Evolutionary conservation across 2,888 invertebrate species (phyloP), one percentile per base, ranked within the genome.

Genomic region (Pammene fasciana): DNA sequence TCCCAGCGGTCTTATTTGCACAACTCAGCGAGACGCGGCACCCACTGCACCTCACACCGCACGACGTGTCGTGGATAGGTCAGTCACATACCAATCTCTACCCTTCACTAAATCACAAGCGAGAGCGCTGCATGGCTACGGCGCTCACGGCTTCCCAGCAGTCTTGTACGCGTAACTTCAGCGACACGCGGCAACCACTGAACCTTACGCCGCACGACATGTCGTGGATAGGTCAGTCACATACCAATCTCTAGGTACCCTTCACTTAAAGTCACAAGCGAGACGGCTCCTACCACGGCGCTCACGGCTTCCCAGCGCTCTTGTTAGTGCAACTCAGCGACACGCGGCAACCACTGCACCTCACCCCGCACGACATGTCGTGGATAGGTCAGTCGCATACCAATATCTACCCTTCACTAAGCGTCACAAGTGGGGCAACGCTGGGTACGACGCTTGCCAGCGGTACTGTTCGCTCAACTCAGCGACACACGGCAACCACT

Each of bases 41-140:
- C 0, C 84, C 87, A 0, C 79, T 90, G 67, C 83, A 75, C 52
- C 83, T 92, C n/a, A 89, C 90, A 0, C 89, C 90, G 59, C 90
- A 91, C 77, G 91, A 92, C 76, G 90, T 89, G 57, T 92, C 92
- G 1, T 92, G 92, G 92, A 92, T 92, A 70, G 92, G 92, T 60
- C 34, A 36, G 45, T 56, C 0, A 38, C 38, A 56, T 36, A 38
- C 9, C 6, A 38, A 38, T 36, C 5, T 36, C 5, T 36, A 6
- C 7, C 4, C 5, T 36, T 36, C 7, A 6, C 36, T n/a, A 26
- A 26, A 26, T 3, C 26, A 26, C 38, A 38, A 38, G 7, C 6
- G 38, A 38, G 2, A 38, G 2, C 9, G 38, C 38, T 9, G 7
- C 38, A 18, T 72, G 92, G 92, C 41, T 91, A 92, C 74, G 92